Percentiles rank a stretch among this genome's conserved stretches.
phyloP scores from a whole-genome alignment of 1,140 invertebrate species.

The Yoshiicerus persimilis region DNA sequence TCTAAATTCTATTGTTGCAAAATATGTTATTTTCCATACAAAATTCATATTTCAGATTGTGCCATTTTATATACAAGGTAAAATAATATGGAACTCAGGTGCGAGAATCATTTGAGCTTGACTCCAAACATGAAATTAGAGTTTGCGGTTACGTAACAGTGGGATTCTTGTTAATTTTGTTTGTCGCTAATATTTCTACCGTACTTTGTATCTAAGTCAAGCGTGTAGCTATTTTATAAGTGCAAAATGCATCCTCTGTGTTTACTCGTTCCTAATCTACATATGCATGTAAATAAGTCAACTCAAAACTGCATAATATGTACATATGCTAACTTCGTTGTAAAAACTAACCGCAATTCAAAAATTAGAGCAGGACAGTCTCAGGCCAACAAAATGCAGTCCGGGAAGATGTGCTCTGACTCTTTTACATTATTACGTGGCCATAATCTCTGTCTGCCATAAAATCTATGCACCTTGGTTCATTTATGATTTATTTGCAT shows the following conservation, averaged over 20 bases:
- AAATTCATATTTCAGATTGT: neutral
- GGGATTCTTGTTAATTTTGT: conserved; percentile 4
- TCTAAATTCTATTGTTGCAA: too few species aligned
- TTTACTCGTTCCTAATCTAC: neutral
- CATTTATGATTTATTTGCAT: neutral
- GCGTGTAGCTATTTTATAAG: neutral
- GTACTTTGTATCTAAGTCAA: neutral
- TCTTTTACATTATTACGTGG: neutral
- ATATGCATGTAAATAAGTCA: neutral
- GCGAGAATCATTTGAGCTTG: conserved; percentile 8
- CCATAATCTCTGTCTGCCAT: too few species aligned
- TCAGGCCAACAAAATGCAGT: neutral
- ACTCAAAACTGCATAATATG: neutral
- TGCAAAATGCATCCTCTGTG: neutral
- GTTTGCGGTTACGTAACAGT: neutral
- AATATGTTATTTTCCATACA: neutral
- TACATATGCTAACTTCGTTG: neutral
- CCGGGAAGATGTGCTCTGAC: neutral
- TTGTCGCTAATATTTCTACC: neutral
- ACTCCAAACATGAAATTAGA: neutral
- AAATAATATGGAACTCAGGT: neutral
- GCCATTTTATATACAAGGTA: too few species aligned
- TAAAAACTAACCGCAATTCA: neutral
- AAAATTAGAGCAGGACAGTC: neutral
- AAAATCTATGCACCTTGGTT: neutral